Evolutionary conservation across 2,113 vertebrate genomes (phyloP).

Genomic region (Marmota flaviventris): DNA sequence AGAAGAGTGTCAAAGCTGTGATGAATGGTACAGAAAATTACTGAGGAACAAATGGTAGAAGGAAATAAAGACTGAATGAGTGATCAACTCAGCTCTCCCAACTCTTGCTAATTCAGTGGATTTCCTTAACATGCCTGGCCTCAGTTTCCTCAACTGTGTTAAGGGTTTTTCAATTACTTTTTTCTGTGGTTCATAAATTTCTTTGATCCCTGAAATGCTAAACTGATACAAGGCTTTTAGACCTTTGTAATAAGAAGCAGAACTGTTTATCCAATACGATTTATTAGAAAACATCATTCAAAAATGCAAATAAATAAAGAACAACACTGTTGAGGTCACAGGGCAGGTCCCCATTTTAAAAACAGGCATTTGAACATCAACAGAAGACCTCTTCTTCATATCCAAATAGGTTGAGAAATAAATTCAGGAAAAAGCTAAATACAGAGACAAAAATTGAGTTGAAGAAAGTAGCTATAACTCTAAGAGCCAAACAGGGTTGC

Average conservation of each 20-base stretch:
- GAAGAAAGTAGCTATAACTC: neutral
- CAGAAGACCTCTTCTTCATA: neutral
- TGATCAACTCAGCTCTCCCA: neutral
- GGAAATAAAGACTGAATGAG: neutral
- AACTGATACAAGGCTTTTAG: neutral
- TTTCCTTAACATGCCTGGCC: neutral
- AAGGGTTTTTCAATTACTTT: neutral
- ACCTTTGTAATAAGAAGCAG: neutral
- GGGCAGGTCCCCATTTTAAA: neutral
- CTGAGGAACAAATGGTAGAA: neutral
- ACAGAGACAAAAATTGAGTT: neutral
- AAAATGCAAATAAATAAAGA: neutral
- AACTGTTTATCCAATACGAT: neutral
- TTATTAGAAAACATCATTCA: neutral
- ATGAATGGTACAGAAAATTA: neutral
- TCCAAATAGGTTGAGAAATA: neutral
- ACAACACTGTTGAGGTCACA: neutral
- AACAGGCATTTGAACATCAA: neutral
- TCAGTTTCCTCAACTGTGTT: neutral
- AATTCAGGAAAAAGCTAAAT: neutral
- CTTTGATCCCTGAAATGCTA: neutral
- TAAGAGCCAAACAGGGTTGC: neutral
- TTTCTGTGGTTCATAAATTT: neutral
- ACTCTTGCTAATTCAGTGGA: neutral
- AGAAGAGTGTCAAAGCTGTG: neutral